phyloP scores from a whole-genome alignment of 30 jellyfish, hydroid and myxozoan species.

The Turritopsis dohrnii region DNA sequence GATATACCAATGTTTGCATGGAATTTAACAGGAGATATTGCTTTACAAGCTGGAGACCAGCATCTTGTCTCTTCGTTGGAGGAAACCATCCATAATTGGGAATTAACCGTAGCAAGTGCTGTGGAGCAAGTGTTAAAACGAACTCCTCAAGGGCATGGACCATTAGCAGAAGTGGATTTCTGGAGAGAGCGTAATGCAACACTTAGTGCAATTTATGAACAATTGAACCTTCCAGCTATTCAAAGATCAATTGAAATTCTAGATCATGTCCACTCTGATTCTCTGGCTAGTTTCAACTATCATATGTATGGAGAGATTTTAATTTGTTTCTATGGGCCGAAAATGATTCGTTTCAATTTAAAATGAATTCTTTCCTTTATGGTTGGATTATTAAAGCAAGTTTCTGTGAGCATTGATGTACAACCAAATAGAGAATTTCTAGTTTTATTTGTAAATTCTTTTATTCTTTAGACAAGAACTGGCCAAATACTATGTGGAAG shows the following conservation, averaged over 20 bases:
- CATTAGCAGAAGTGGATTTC: slow-evolving; percentile 88
- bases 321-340: not conserved
- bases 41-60: slow-evolving; percentile 57
- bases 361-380: not conserved
- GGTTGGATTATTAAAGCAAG: too few species aligned
- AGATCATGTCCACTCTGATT: slow-evolving; percentile 71
- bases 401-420: too few species aligned
- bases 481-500: slow-evolving; percentile 84
- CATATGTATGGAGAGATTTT: slow-evolving; percentile 76
- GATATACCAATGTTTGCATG: slow-evolving; percentile 58
- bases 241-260: slow-evolving; percentile 48
- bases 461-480: slow-evolving; percentile 56
- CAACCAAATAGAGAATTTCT: slow-evolving; percentile 18
- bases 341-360: not conserved
- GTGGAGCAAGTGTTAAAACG: slow-evolving; percentile 68
- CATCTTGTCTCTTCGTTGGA: slow-evolving; percentile 53
- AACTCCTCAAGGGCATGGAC: slow-evolving; percentile 85
- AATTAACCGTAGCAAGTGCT: slow-evolving; percentile 71
- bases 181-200: slow-evolving; percentile 97
- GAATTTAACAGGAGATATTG: slow-evolving; percentile 36
- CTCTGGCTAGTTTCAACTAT: slow-evolving; percentile 75
- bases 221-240: slow-evolving; percentile 77
- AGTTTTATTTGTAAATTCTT: not conserved
- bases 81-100: slow-evolving; percentile 74
- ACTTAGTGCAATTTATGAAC: slow-evolving; percentile 88